These are phyloP conservation scores for Campylorhamphus procurvoides DNA, from an alignment of 2,113 vertebrate genomes.

Conservation along the genomic window DNA sequence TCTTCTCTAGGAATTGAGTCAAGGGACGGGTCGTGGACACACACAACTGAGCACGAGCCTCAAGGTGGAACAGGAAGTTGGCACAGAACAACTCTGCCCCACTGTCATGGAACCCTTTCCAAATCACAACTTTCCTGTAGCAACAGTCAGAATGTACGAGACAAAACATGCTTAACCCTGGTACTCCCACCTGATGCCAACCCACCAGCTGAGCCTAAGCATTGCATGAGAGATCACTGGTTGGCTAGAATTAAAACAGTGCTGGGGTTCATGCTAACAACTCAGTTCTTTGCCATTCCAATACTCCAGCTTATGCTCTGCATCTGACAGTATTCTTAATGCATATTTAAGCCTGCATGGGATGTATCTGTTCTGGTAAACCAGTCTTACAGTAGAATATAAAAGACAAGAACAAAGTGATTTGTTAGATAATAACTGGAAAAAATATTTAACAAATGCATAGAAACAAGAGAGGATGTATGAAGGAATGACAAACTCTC, in stretches of 20 bases:
- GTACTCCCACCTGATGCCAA: not conserved
- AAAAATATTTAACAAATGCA: not conserved
- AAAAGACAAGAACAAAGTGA: not conserved
- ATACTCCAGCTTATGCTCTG: not conserved
- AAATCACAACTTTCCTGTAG: not conserved
- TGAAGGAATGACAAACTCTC: not conserved
- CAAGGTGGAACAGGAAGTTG: not conserved
- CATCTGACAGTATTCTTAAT: not conserved
- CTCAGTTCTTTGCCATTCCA: not conserved
- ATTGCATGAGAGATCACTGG: not conserved
- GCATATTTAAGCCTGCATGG: not conserved
- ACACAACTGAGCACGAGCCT: not conserved
- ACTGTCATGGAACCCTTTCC: not conserved
- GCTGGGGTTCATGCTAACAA: not conserved
- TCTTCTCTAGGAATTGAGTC: not conserved
- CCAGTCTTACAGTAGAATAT: not conserved
- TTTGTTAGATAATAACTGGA: not conserved
- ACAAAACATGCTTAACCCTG: not conserved
- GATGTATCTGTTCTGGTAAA: not conserved
- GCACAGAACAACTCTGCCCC: not conserved
- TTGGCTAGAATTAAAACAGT: not conserved
- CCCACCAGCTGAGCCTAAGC: fast-evolving
- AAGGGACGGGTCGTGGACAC: fast-evolving
- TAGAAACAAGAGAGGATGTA: not conserved
- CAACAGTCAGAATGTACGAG: not conserved